Percentiles rank a stretch among this genome's conserved stretches.
phyloP scores from a whole-genome alignment of 2,113 vertebrate genomes.

The Sander lucioperca region DNA sequence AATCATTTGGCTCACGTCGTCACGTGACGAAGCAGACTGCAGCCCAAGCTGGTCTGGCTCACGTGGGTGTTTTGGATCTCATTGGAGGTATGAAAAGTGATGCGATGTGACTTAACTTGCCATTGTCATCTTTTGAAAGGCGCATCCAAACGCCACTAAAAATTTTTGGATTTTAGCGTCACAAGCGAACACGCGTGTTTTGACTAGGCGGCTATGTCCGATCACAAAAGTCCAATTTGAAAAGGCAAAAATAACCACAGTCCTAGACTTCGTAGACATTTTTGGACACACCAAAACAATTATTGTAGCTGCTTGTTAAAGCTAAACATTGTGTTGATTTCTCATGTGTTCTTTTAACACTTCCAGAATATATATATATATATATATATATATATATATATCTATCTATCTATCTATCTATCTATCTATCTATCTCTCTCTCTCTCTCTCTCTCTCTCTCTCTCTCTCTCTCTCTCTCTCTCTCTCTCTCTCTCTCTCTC shows the following conservation, averaged over 20 bases:
- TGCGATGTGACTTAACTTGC: no score
- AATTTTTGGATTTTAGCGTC: background rate
- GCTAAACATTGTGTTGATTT: background rate
- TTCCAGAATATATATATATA: background rate
- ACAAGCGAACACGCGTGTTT: background rate
- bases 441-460: no score
- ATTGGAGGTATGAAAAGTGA: slow-evolving; percentile 2
- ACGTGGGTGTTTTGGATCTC: background rate
- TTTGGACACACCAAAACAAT: background rate
- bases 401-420: no score
- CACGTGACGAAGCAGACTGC: background rate
- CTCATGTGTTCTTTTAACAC: slow-evolving; percentile 2
- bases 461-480: no score
- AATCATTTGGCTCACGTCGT: slow-evolving; percentile 6
- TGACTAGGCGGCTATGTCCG: background rate
- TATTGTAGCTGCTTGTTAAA: slow-evolving; percentile 1
- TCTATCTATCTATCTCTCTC: no score
- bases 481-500: no score
- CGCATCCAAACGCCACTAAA: background rate
- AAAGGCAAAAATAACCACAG: slow-evolving; percentile 16
- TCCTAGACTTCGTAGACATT: slow-evolving; percentile 6
- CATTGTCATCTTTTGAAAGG: background rate
- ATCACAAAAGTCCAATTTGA: slow-evolving; percentile 7
- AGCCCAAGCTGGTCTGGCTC: slow-evolving; percentile 1
- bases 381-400: no score